Percentiles rank a stretch among this genome's conserved stretches.
Conservation (phyloP, 2,797 vertebrate genomes). For the Rachycentron canadum region DNA sequence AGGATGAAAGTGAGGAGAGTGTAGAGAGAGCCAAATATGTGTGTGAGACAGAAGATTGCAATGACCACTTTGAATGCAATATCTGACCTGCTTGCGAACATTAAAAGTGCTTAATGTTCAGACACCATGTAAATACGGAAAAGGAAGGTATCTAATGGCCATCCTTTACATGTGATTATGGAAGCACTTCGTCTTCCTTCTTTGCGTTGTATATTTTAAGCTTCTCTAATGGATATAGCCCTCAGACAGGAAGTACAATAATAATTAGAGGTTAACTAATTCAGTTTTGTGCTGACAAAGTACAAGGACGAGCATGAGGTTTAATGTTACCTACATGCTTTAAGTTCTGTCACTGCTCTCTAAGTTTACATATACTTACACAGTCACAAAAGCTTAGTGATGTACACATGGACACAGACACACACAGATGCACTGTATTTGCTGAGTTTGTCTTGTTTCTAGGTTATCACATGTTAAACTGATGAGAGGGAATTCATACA, state of each 20-base stretch:
- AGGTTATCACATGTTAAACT: slow-evolving; percentile 4
- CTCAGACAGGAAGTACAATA: neutral
- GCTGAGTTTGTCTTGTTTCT: slow-evolving; percentile 8
- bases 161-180: slow-evolving; percentile 40
- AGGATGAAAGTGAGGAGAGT: slow-evolving; percentile 52
- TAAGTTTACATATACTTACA: neutral
- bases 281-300: neutral
- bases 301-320: neutral
- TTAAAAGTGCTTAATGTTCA: slow-evolving; percentile 43
- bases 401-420: neutral
- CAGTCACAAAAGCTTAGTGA: neutral
- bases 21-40: slow-evolving; percentile 8
- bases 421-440: neutral
- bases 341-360: neutral
- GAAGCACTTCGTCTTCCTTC: slow-evolving; percentile 8
- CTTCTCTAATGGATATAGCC: slow-evolving; percentile 22
- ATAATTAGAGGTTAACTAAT: slow-evolving; percentile 26
- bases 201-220: slow-evolving; percentile 1
- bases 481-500: neutral
- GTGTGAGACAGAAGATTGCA: slow-evolving; percentile 22
- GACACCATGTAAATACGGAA: slow-evolving; percentile 37
- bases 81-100: slow-evolving; percentile 47
- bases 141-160: slow-evolving; percentile 14
- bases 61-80: slow-evolving; percentile 41
- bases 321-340: neutral